phyloP scores from a whole-genome alignment of 1,140 invertebrate genomes.

The Eueides isabella region DNA sequence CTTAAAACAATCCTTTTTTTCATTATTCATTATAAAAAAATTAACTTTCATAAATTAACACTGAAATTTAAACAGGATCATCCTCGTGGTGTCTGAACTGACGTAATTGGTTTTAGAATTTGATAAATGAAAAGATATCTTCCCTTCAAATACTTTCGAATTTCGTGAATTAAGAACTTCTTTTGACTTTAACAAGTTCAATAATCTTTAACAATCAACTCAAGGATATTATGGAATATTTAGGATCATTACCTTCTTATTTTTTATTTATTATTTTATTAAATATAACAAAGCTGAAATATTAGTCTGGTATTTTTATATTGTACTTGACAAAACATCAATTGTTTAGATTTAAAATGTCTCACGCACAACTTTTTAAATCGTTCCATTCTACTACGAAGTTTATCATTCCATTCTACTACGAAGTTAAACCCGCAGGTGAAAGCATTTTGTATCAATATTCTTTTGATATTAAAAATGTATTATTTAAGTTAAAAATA shows the following conservation, averaged over 20 bases:
- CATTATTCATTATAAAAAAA: no score
- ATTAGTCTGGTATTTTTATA: no score
- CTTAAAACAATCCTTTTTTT: no score
- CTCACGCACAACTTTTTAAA: no score
- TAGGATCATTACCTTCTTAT: neutral
- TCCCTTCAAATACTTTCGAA: neutral
- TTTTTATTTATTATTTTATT: neutral
- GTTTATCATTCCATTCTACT: no score
- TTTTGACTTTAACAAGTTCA: neutral
- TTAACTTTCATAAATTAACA: neutral
- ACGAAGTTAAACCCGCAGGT: no score
- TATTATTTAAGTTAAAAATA: neutral
- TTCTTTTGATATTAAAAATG: neutral
- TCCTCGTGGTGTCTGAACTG: constrained; percentile 4
- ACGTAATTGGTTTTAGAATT: constrained; percentile 1
- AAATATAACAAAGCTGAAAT: no score
- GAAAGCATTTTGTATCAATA: neutral
- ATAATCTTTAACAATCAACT: neutral
- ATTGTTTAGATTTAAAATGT: no score
- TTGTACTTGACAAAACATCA: no score
- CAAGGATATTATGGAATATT: neutral
- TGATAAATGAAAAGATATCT: constrained; percentile 4
- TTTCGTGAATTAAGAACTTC: neutral
- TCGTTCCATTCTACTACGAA: no score
- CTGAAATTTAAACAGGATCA: neutral